Percentiles rank a stretch among this genome's conserved stretches.
Evolutionary conservation across 2,113 vertebrate genomes (phyloP).

Genomic region (Motacilla tschutschensis): DNA sequence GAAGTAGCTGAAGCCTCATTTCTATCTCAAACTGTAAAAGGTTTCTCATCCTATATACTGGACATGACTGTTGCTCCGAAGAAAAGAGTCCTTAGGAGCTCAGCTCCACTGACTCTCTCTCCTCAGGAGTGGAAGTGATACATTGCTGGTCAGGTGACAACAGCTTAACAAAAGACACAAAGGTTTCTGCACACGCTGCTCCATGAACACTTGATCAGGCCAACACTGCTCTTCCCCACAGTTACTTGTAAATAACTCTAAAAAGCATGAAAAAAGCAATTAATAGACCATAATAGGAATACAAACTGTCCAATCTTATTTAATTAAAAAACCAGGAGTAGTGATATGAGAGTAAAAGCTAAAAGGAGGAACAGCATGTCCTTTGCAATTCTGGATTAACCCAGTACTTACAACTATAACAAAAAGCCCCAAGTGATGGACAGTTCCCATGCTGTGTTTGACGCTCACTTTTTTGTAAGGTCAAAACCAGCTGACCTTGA

Average conservation of each 20-base stretch:
- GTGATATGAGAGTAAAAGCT: not conserved
- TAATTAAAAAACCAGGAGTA: not conserved
- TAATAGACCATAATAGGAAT: not conserved
- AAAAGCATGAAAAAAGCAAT: not conserved
- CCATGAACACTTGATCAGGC: not conserved
- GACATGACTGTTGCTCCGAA: not conserved
- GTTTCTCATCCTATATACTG: not conserved
- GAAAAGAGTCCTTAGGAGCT: not conserved
- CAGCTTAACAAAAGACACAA: not conserved
- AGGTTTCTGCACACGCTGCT: not conserved
- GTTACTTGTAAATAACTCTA: not conserved
- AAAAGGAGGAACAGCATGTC: not conserved
- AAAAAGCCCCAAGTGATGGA: not conserved
- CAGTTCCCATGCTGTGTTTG: not conserved
- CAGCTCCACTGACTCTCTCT: not conserved
- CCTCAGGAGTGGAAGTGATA: not conserved
- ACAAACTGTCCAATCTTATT: not conserved
- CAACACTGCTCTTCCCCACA: not conserved
- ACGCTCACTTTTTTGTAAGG: not conserved
- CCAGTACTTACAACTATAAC: not conserved
- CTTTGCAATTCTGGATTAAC: not conserved
- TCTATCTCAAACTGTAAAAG: not conserved
- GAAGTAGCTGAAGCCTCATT: not conserved
- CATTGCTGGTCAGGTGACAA: not conserved
- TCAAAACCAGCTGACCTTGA: not conserved